A percentile compares a stretch with the other conserved stretches of the same genome.
Evolutionary conservation across 2,113 vertebrate genomes (phyloP).

Genomic region (Struthio camelus): DNA sequence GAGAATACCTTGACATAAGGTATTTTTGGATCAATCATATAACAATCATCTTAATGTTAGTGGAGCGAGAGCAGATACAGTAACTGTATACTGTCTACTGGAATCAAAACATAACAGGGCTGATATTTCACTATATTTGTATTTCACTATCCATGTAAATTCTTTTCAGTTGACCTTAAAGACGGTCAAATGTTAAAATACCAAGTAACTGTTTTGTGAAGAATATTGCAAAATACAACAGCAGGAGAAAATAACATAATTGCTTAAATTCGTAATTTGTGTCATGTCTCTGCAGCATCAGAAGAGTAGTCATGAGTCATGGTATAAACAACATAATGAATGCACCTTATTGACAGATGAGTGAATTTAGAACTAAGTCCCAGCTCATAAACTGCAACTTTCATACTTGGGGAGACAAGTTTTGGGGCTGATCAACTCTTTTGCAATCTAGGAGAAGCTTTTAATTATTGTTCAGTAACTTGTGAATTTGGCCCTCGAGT

Average conservation of each 20-base stretch:
- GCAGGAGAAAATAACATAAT: neutral
- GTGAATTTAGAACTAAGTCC: neutral
- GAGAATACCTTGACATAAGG: neutral
- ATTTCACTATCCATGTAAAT: neutral
- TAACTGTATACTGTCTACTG: neutral
- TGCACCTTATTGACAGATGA: neutral
- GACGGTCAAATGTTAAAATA: neutral
- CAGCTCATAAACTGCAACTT: neutral
- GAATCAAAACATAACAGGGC: neutral
- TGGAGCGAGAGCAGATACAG: neutral
- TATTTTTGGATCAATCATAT: neutral
- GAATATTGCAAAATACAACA: neutral
- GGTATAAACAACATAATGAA: neutral
- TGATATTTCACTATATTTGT: neutral
- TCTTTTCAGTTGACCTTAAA: neutral
- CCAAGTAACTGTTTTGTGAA: neutral
- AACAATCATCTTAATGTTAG: neutral
- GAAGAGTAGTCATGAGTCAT: neutral
- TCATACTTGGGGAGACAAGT: fast-evolving
- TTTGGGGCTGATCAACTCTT: neutral
- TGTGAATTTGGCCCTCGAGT: neutral
- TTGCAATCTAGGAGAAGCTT: neutral
- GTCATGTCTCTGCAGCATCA: neutral
- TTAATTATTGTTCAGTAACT: neutral
- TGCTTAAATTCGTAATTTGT: neutral